Evolutionary conservation across 2,797 vertebrate genomes (phyloP), one percentile per base, ranked within the genome.

Genomic region (Myoxocephalus aenaeus): DNA sequence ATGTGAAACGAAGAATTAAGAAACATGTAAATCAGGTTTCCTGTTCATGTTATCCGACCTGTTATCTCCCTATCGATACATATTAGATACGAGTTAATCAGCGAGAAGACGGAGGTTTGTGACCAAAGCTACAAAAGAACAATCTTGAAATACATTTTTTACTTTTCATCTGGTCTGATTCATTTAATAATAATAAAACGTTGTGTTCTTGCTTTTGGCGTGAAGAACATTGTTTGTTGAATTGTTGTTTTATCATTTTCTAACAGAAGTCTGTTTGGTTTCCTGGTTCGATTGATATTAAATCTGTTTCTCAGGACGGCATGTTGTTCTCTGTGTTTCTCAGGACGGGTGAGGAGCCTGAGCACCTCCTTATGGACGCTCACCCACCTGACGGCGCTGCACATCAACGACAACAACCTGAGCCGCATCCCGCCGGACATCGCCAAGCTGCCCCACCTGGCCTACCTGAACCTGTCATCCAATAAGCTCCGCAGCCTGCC

Each of bases 401-500:
- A 99, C 93, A 97, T 99, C 94, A 99, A 98, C 86, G 98, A 99
- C 94, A 99, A 99, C 93, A 97, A 97, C 86, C 96, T 99, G 92
- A 97, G 93, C 91, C 97, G 98, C 93, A 96, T 99, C 94, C 98
- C 98, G 36, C 96, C 98, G 40, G 98, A 99, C 93, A 99, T 99
- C 93, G 96, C 98, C 95, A 98, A 97, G 94, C 97, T 99, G 92
- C 97, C 99, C 83, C 95, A 97, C 94, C 96, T 99, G 93, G 96
- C 97, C 95, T 99, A 97, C 96, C 96, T 99, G 94, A 98, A 99
- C 93, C 96, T 99, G 80, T 99, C 98, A 85, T 99, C 98, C 95
- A 99, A 99, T 95, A 99, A 99, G 95, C 97, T 99, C 86, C 96
- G 98, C 95, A 99, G 98, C 95, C 96, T 99, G 95, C 98, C 98